These are phyloP conservation scores for Porphyrio hochstetteri DNA, from an alignment of 2,113 vertebrate species.

Conservation along the genomic window DNA sequence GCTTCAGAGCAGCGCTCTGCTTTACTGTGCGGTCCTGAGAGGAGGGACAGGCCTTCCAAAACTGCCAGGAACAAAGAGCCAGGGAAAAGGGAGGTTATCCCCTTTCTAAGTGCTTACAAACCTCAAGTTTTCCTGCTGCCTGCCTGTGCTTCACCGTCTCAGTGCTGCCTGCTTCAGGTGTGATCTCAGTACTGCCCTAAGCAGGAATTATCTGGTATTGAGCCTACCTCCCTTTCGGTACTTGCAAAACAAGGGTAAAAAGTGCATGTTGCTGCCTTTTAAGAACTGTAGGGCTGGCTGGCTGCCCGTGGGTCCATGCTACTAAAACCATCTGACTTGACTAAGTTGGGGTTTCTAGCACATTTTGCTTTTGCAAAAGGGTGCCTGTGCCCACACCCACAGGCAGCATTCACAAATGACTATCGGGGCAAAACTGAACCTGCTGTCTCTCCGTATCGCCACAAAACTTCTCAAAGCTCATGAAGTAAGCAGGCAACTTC, in stretches of 20 bases:
- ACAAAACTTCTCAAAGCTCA: background rate
- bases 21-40: background rate
- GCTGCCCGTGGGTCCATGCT: background rate
- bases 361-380: background rate
- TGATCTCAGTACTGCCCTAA: background rate
- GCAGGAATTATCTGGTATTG: background rate
- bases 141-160: background rate
- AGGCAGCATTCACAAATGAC: background rate
- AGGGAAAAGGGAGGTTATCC: background rate
- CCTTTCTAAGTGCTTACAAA: background rate
- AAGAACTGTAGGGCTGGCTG: background rate
- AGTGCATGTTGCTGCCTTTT: background rate
- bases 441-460: accelerated
- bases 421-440: background rate
- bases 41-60: background rate
- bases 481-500: background rate
- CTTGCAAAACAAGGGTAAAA: background rate
- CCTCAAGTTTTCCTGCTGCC: background rate
- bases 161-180: background rate
- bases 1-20: background rate
- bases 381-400: background rate
- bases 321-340: background rate
- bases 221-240: background rate
- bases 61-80: background rate
- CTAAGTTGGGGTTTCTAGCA: background rate